Evolutionary conservation across 2,113 vertebrate genomes (phyloP).

Genomic region (Forbesichthys agassizii): DNA sequence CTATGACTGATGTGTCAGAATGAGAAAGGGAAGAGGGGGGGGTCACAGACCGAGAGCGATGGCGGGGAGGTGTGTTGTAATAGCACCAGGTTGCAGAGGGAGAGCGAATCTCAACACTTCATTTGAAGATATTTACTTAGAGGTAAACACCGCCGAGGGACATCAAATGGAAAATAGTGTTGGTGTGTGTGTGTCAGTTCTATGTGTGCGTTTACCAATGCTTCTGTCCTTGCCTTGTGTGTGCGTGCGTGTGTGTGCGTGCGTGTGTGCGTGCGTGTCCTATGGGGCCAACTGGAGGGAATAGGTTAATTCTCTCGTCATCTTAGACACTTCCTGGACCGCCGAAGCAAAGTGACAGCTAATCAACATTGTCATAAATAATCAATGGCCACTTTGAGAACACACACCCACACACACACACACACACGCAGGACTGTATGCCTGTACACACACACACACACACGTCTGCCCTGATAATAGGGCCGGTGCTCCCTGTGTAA

Average conservation of each 20-base stretch:
- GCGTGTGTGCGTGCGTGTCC: conserved; percentile 53
- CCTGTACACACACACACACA: conserved; percentile 27
- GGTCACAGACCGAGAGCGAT: conserved; percentile 31
- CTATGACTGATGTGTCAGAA: background rate
- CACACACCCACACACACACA: conserved; percentile 1
- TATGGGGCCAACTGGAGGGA: conserved; percentile 65
- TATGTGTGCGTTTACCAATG: background rate
- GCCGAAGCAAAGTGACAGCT: conserved; percentile 83
- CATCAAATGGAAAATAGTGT: conserved; percentile 61
- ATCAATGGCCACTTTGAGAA: conserved; percentile 81
- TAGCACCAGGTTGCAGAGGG: conserved; percentile 61
- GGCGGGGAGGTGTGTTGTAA: conserved; percentile 33
- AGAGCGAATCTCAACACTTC: conserved; percentile 64
- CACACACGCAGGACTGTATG: conserved; percentile 40
- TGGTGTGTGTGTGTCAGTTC: background rate
- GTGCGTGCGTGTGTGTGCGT: conserved; percentile 7
- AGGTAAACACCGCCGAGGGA: conserved; percentile 65
- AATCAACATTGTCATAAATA: conserved; percentile 88
- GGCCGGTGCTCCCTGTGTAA: conserved; percentile 72
- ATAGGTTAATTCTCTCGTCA: conserved; percentile 82
- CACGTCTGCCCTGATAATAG: conserved; percentile 69
- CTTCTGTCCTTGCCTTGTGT: background rate
- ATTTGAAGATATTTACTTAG: conserved; percentile 65
- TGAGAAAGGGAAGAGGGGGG: conserved; percentile 9
- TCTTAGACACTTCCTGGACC: conserved; percentile 81